Evolutionary conservation across 2,797 vertebrate species (phyloP).

Genomic region (Leucoraja ocellata): DNA sequence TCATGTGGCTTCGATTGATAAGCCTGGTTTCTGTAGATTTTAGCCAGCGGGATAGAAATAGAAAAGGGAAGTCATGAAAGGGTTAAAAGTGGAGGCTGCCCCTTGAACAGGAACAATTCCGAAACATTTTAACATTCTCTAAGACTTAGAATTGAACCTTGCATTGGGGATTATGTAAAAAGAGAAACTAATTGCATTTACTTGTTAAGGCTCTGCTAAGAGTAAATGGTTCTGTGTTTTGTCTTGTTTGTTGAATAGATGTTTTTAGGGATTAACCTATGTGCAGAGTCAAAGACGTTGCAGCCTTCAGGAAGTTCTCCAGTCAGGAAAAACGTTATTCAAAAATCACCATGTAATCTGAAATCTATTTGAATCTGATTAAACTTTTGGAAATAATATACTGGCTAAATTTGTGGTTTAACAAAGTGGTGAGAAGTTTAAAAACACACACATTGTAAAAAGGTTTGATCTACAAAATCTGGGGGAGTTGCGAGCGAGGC

Average conservation of each 20-base stretch:
- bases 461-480: no score
- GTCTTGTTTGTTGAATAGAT: slow-evolving; percentile 1
- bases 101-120: background rate
- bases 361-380: background rate
- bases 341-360: background rate
- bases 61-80: background rate
- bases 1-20: background rate
- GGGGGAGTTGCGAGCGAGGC: no score
- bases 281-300: background rate
- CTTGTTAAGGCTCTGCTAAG: slow-evolving; percentile 17
- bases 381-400: background rate
- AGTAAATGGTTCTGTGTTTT: slow-evolving; percentile 28
- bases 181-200: slow-evolving; percentile 33
- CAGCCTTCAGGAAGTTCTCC: slow-evolving; percentile 17
- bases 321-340: background rate
- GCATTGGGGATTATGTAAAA: background rate
- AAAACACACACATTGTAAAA: background rate
- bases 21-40: background rate
- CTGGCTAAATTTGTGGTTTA: background rate
- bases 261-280: slow-evolving; percentile 16
- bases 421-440: background rate
- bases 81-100: background rate
- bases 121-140: background rate
- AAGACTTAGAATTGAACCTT: background rate
- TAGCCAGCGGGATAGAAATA: background rate